A percentile compares a stretch with the other conserved stretches of the same genome.
These are phyloP conservation scores for Limonius californicus DNA, from an alignment of 1,140 invertebrate genomes.

Conservation along the genomic window DNA sequence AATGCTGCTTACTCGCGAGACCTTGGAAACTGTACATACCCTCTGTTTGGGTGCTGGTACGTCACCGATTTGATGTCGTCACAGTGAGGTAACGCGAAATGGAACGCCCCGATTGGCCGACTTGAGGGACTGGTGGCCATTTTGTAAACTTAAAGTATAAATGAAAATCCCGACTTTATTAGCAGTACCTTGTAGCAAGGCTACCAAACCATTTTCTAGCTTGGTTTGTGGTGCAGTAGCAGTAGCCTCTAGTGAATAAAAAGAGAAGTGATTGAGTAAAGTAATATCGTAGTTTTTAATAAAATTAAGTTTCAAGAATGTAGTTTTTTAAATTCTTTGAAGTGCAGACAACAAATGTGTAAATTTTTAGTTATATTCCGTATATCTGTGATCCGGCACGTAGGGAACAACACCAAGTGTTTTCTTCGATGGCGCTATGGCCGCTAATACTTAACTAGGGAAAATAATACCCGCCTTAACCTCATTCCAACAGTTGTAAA, in stretches of 20 bases:
- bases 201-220: slow-evolving; percentile 33
- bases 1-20: slow-evolving; percentile 55
- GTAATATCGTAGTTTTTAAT: slow-evolving; percentile 27
- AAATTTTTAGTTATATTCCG: slow-evolving; percentile 15
- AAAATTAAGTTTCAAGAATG: slow-evolving; percentile 7
- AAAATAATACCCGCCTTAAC: slow-evolving; percentile 43
- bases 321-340: slow-evolving; percentile 3
- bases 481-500: slow-evolving; percentile 32
- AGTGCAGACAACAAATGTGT: neutral
- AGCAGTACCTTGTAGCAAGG: slow-evolving; percentile 26
- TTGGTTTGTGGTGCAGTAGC: slow-evolving; percentile 25
- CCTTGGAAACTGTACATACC: slow-evolving; percentile 41
- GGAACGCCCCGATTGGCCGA: slow-evolving; percentile 34
- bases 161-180: slow-evolving; percentile 33
- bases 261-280: slow-evolving; percentile 16
- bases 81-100: slow-evolving; percentile 29
- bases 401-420: slow-evolving; percentile 37
- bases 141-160: slow-evolving; percentile 38
- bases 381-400: slow-evolving; percentile 17
- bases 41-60: slow-evolving; percentile 31
- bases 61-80: slow-evolving; percentile 41
- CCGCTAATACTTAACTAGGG: slow-evolving; percentile 39
- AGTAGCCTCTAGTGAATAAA: slow-evolving; percentile 23
- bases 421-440: slow-evolving; percentile 43
- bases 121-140: slow-evolving; percentile 37